These are phyloP conservation scores for Pelusios castaneus DNA, from an alignment of 2,113 vertebrate genomes.

Conservation along the genomic window DNA sequence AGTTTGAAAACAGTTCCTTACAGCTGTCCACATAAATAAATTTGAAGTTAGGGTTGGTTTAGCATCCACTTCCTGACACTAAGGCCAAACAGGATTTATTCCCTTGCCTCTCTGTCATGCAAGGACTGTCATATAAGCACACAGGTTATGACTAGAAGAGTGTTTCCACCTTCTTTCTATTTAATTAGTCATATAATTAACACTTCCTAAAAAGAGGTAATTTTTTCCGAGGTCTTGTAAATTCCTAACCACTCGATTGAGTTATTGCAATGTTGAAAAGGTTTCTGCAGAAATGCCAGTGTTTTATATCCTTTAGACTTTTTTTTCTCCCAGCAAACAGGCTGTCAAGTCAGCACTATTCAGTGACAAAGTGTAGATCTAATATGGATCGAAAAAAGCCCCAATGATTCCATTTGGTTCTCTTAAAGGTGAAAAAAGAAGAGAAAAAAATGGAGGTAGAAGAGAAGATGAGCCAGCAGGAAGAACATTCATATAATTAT, in stretches of 20 bases:
- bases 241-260: constrained; percentile 50
- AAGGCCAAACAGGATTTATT: constrained; percentile 54
- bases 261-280: constrained; percentile 34
- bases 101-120: constrained; percentile 65
- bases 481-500: background rate
- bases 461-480: background rate
- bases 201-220: constrained; percentile 62
- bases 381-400: background rate
- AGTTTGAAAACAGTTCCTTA: constrained; percentile 53
- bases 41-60: constrained; percentile 50
- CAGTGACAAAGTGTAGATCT: background rate
- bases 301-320: constrained; percentile 14
- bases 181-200: constrained; percentile 74
- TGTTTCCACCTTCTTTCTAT: constrained; percentile 61
- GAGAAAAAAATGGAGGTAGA: background rate
- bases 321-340: background rate
- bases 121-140: constrained; percentile 17
- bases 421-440: background rate
- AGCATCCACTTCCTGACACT: constrained; percentile 63
- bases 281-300: constrained; percentile 32
- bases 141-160: constrained; percentile 57
- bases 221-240: constrained; percentile 60
- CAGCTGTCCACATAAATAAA: constrained; percentile 65
- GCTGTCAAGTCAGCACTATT: background rate
- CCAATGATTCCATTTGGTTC: background rate